These are phyloP conservation scores for Aethina tumida DNA, from an alignment of 1,140 invertebrate genomes.

Conservation along the genomic window DNA sequence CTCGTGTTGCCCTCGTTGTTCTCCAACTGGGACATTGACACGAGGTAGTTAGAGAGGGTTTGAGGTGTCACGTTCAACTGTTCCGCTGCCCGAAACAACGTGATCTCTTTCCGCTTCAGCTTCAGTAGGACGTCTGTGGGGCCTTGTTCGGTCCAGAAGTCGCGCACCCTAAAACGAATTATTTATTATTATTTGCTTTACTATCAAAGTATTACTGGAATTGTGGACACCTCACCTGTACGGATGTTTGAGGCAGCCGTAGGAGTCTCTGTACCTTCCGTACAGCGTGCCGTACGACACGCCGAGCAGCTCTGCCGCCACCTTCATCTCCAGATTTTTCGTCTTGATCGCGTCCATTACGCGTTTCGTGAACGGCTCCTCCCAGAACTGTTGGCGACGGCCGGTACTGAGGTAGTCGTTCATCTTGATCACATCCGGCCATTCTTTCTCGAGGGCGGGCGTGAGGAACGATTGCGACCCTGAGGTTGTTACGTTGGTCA, in stretches of 20 bases:
- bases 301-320: constrained; percentile 76
- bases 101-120: constrained; percentile 59
- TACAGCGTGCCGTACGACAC: constrained; percentile 84
- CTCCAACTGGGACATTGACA: constrained; percentile 46
- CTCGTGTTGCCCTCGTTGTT: constrained; percentile 37
- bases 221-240: constrained; percentile 51
- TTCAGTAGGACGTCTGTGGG: constrained; percentile 59
- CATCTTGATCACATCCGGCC: constrained; percentile 75
- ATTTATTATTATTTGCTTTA: too few species aligned
- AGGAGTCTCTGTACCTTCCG: constrained; percentile 76
- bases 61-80: constrained; percentile 62
- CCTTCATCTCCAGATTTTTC: constrained; percentile 88
- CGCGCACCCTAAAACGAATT: constrained; percentile 49
- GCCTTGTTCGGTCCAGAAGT: constrained; percentile 66
- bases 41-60: constrained; percentile 58
- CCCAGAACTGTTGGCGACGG: constrained; percentile 81
- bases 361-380: constrained; percentile 69
- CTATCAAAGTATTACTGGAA: too few species aligned
- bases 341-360: constrained; percentile 83
- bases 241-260: constrained; percentile 74
- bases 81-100: constrained; percentile 58
- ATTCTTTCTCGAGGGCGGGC: constrained; percentile 44
- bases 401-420: constrained; percentile 80
- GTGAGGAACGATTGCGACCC: constrained; percentile 26
- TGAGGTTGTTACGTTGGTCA: constrained; percentile 24